These are phyloP conservation scores for Heliconius charithonia DNA, from an alignment of 2,888 invertebrate genomes.

Conservation along the genomic window DNA sequence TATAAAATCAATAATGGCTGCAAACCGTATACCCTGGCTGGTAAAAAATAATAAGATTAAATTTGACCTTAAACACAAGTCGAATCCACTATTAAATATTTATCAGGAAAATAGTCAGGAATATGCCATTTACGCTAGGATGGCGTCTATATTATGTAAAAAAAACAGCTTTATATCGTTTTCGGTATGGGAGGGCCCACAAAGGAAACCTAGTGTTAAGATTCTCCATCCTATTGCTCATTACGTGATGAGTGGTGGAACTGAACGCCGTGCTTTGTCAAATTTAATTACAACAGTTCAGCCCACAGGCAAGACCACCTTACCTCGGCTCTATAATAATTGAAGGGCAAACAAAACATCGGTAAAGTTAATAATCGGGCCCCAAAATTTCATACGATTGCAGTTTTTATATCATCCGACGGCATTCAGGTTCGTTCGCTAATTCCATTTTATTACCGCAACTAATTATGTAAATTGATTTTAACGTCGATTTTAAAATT, in stretches of 20 bases:
- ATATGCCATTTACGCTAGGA: background rate
- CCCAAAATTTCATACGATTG: background rate
- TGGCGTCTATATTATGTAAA: too few relatives aligned
- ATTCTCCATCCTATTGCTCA: too few relatives aligned
- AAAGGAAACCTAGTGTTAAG: too few relatives aligned
- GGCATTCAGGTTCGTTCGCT: constrained; percentile 7
- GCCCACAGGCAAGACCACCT: too few relatives aligned
- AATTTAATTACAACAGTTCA: too few relatives aligned
- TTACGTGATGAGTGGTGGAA: too few relatives aligned
- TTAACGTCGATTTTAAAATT: background rate
- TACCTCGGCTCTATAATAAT: background rate
- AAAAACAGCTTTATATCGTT: too few relatives aligned
- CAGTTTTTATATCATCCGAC: constrained; percentile 12
- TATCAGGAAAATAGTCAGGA: too few relatives aligned
- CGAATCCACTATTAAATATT: background rate
- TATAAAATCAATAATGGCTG: background rate
- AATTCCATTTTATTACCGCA: constrained; percentile 24
- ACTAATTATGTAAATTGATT: constrained; percentile 29
- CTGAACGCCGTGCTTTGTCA: too few relatives aligned
- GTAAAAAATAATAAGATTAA: background rate
- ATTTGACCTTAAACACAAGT: background rate
- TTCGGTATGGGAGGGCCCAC: too few relatives aligned
- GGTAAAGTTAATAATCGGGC: constrained; percentile 1
- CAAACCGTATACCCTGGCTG: background rate
- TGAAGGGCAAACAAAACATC: background rate